A percentile compares a stretch with the other conserved stretches of the same genome.
phyloP scores from a whole-genome alignment of 2,113 vertebrate genomes.

The Neolamprologus cancellatus region DNA sequence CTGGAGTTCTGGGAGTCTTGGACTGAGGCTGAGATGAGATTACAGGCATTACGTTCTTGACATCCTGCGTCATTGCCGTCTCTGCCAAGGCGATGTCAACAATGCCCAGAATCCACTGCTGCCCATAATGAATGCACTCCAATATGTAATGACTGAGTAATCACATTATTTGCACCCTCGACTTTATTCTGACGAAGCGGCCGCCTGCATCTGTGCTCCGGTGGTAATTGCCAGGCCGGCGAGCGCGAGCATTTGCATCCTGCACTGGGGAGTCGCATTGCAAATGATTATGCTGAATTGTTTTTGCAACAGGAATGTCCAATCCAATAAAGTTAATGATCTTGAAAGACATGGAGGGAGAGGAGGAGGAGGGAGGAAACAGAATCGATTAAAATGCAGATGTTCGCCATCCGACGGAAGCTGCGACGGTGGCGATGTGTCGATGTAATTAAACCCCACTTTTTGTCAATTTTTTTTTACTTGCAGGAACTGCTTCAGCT shows the following conservation, averaged over 20 bases:
- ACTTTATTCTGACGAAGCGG: conserved; percentile 52
- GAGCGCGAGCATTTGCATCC: conserved; percentile 56
- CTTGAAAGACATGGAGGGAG: conserved; percentile 58
- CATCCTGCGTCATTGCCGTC: conserved; percentile 39
- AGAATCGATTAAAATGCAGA: conserved; percentile 68
- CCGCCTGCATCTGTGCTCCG: conserved; percentile 60
- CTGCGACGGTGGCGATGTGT: background rate
- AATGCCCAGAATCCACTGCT: conserved; percentile 53
- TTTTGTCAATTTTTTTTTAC: background rate
- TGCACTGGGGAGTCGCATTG: conserved; percentile 53
- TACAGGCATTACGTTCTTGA: conserved; percentile 44
- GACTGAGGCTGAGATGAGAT: conserved; percentile 36
- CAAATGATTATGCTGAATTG: conserved; percentile 72
- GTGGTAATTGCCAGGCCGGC: conserved; percentile 63
- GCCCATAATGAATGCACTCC: conserved; percentile 67
- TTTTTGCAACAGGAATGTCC: conserved; percentile 73
- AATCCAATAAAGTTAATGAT: conserved; percentile 75
- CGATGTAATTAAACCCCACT: conserved; percentile 19
- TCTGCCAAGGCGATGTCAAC: conserved; percentile 55
- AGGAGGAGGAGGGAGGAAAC: conserved; percentile 4
- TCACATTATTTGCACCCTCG: conserved; percentile 69
- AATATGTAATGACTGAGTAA: conserved; percentile 71
- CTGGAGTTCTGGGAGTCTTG: conserved; percentile 25
- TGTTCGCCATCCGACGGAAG: conserved; percentile 27
- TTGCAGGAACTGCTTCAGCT: background rate